Evolutionary conservation across 2,113 vertebrate genomes (phyloP), one percentile per base, ranked within the genome.

Genomic region (Alaudala cheleensis): DNA sequence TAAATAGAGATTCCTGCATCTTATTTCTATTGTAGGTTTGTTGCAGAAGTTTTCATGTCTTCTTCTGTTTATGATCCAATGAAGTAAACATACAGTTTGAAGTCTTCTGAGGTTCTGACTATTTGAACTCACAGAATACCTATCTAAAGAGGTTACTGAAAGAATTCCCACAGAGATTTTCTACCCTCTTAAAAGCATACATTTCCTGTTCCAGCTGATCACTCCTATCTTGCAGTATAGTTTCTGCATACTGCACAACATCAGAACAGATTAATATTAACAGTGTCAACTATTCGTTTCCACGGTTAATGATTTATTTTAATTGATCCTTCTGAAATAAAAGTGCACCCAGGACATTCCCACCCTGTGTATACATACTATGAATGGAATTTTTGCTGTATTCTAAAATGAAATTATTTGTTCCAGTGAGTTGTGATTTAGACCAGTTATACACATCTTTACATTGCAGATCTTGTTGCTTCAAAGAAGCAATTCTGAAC

Each of bases 361-460:
- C 6, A 60, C 11, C 4, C 8, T 40, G 7, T 82, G 28, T 56
- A 19, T 49, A 15, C 10, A 3, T 21, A 31, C 3, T 34, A 57
- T 0, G 0, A 39, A 34, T 39, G 34, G 28, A 25, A 20, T 16
- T 92, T 67, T 79, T 78, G 12, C 10, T 61, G 2, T 67, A 74
- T 92, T 56, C 61, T 60, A 18, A 60, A 33, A 42, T 19, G 7
- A 42, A 64, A 49, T 76, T 53, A 29, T 86, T 90, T 86, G 12
- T 88, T 76, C 6, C 33, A 44, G 20, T 29, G 23, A 4, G 5
- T 79, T 84, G 12, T 66, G 25, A 9, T 47, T 84, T 54, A 70
- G 22, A 14, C 12, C 2, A 2, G 17, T 14, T 56, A 67, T 60
- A 58, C 7, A 58, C 13, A 25, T 3, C 2, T 49, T 45, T 26